Conservation (phyloP, 2,113 vertebrate species). For the Madoqua kirkii region DNA sequence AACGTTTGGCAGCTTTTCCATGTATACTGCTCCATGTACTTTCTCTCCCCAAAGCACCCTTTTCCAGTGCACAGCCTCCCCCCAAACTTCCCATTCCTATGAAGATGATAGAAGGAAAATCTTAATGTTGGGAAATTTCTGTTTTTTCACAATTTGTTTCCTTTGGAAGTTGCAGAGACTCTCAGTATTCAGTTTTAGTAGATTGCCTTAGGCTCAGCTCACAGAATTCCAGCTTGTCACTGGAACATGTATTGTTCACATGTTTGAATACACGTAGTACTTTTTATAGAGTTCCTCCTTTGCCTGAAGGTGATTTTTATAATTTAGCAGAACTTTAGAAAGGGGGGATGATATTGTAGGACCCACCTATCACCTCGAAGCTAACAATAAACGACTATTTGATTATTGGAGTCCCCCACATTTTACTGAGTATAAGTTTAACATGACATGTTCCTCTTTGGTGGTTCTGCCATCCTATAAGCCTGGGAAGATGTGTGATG, state of each 20-base stretch:
- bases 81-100: neutral
- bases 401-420: neutral
- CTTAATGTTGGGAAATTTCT: neutral
- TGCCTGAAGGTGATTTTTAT: constrained; percentile 4
- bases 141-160: neutral
- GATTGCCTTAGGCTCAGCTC: neutral
- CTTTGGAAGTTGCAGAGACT: neutral
- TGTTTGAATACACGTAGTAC: neutral
- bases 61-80: neutral
- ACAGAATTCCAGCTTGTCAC: neutral
- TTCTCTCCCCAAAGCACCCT: neutral
- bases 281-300: neutral
- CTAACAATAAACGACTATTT: neutral
- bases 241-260: neutral
- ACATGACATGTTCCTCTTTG: neutral
- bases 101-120: neutral
- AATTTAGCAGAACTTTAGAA: neutral
- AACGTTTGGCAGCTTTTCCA: neutral
- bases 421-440: neutral
- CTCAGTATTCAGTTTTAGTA: neutral
- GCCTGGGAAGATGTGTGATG: neutral
- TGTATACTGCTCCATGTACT: neutral
- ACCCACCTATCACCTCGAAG: neutral
- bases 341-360: neutral
- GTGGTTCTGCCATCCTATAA: neutral